Evolutionary conservation across 1,140 invertebrate genomes (phyloP).

Genomic region (Drosophila elegans): DNA sequence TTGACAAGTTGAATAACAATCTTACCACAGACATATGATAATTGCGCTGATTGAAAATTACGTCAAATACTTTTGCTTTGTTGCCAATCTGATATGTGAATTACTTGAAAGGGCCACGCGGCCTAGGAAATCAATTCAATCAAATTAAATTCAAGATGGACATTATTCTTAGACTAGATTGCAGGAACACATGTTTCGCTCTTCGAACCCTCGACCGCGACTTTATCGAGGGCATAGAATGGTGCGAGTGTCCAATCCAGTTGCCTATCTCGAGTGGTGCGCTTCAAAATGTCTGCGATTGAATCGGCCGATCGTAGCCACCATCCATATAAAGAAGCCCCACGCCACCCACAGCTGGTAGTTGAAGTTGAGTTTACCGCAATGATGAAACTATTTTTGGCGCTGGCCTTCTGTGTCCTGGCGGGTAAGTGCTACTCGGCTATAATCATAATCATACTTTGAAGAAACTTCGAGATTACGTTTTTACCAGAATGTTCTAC

Average conservation of each 20-base stretch:
- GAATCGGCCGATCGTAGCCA: conserved; percentile 18
- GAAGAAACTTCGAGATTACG: no score
- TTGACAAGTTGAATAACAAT: conserved; percentile 1
- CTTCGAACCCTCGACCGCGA: conserved; percentile 6
- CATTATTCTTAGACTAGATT: conserved; percentile 23
- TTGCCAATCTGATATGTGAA: conserved; percentile 27
- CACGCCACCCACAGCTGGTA: conserved; percentile 17
- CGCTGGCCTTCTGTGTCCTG: conserved; percentile 52
- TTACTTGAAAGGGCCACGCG: conserved; percentile 26
- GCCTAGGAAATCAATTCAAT: conserved; percentile 26
- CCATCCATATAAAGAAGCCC: conserved; percentile 51
- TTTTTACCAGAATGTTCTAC: not conserved
- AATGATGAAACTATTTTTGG: conserved; percentile 68
- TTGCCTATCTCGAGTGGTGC: conserved; percentile 61
- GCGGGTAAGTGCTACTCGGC: conserved; percentile 49
- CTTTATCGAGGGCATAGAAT: conserved; percentile 25
- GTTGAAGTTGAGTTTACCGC: conserved; percentile 46
- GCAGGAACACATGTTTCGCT: conserved; percentile 38
- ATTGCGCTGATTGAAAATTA: not conserved
- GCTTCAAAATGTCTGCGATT: conserved; percentile 49
- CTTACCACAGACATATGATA: conserved; percentile 6
- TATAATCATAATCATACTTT: no score
- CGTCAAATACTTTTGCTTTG: conserved; percentile 8
- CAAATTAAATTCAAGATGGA: conserved; percentile 39
- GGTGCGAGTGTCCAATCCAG: conserved; percentile 47